Base-by-base conservation (phyloP, 2,797 vertebrate genomes). In the Artibeus jamaicensis region DNA sequence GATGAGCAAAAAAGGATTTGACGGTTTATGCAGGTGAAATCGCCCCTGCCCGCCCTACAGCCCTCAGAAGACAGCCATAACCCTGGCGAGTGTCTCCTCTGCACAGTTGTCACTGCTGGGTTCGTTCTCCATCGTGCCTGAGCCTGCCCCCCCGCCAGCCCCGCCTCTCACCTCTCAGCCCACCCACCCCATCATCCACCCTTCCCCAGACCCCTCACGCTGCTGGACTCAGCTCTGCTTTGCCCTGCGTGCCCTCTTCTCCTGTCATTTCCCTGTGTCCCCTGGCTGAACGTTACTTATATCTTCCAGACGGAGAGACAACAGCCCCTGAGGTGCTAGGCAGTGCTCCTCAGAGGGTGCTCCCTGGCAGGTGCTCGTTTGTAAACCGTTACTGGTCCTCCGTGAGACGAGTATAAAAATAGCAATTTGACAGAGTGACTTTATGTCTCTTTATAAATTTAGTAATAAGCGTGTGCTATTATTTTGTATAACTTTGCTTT, bases 121-220 rank as follows among this genome's bases (percentile, higher is more conserved):
- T 48, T 22, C 42, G 0, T 37, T 24, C 4, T 71, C 53, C 29
- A 14, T 24, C 2, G 1, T 0, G 34, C 24, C 37, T 3, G 6
- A 26, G n/a, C 71, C 85, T 19, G 4, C 77, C 16, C 5, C 5
- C 44, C 0, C 11, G 16, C 42, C 29, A 18, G 6, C 8, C 32
- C 65, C 9, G 1, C 68, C 29, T 22, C 32, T 59, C 46, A 6
- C 18, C 9, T n/a, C 42, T 16, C 32, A 79, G 74, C 6, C 34
- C 62, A 5, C 21, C 50, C 6, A 11, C 19, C 16, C 46, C 21
- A 2, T 1, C 0, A 2, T 6, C 44, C 7, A 26, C 29, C 3
- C 1, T 44, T 71, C 57, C 67, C 44, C 67, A 42, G 9, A 65
- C 15, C 10, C 0, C 4, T 1, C 48, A 32, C 24, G 6, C 0